Evolutionary conservation across 1,140 invertebrate species (phyloP).

Genomic region (Drosophila tsacasi): DNA sequence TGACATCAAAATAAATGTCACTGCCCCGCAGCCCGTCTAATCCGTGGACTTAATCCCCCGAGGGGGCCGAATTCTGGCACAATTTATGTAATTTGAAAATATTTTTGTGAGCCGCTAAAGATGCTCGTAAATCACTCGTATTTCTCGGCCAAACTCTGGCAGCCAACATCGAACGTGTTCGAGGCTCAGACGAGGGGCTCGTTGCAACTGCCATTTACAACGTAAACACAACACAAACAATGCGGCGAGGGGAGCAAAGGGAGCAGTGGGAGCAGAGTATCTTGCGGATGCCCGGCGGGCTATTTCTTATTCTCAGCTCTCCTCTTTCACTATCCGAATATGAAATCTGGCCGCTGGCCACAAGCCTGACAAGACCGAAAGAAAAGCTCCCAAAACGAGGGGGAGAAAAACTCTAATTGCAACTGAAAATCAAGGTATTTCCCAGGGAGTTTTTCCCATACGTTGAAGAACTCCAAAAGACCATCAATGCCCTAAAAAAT

Average conservation of each 20-base stretch:
- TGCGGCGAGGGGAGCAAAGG: constrained; percentile 34
- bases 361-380: constrained; percentile 36
- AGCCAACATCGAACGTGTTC: constrained; percentile 75
- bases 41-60: constrained; percentile 37
- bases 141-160: constrained; percentile 36
- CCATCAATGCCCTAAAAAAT: no score
- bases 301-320: constrained; percentile 61
- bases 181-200: constrained; percentile 31
- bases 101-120: constrained; percentile 57
- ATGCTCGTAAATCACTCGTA: constrained; percentile 67
- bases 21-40: constrained; percentile 38
- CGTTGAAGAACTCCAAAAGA: not conserved
- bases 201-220: constrained; percentile 70
- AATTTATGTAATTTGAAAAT: constrained; percentile 74
- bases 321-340: constrained; percentile 67
- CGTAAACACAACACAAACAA: constrained; percentile 73
- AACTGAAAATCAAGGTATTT: constrained; percentile 26
- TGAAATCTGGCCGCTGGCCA: constrained; percentile 67
- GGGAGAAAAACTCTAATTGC: constrained; percentile 24
- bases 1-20: constrained; percentile 48
- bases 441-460: not conserved
- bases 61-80: constrained; percentile 39
- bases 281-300: constrained; percentile 32
- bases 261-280: not conserved
- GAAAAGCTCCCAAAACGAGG: not conserved